A percentile compares a stretch with the other conserved stretches of the same genome.
Evolutionary conservation across 2,797 vertebrate genomes (phyloP).

Genomic region (Microhierax caerulescens): DNA sequence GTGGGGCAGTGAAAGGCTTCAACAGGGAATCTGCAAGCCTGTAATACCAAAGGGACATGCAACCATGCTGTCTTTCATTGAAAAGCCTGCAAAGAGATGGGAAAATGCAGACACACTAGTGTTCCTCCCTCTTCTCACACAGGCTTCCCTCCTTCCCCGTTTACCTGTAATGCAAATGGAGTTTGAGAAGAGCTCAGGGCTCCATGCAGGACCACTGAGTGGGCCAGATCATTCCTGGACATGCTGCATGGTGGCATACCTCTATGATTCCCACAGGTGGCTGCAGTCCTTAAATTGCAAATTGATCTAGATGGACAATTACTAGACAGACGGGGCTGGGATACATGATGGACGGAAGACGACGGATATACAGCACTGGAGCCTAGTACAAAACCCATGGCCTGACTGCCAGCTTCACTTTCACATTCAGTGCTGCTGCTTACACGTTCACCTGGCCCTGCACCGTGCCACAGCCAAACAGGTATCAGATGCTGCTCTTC

Average conservation of each 20-base stretch:
- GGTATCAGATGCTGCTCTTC: not conserved
- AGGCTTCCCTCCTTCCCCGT: not conserved
- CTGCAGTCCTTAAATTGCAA: not conserved
- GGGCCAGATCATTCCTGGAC: not conserved
- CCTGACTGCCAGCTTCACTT: not conserved
- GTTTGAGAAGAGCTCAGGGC: not conserved
- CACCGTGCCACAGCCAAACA: not conserved
- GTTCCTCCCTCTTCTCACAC: not conserved
- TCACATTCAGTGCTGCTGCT: not conserved
- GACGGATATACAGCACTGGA: not conserved
- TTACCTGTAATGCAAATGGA: not conserved
- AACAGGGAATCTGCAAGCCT: not conserved
- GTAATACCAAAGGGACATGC: not conserved
- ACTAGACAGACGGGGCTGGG: not conserved
- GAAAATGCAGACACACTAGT: not conserved
- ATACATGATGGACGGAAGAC: not conserved
- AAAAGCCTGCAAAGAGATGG: not conserved
- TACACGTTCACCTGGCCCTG: not conserved
- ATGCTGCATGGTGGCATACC: not conserved
- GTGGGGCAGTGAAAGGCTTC: rapidly evolving
- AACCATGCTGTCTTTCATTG: not conserved
- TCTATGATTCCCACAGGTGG: conserved; percentile 20
- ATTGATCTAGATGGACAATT: conserved; percentile 32
- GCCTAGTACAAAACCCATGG: not conserved
- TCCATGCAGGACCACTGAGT: not conserved